These are phyloP conservation scores for Strix aluco DNA, from an alignment of 2,113 vertebrate genomes.

Conservation along the genomic window DNA sequence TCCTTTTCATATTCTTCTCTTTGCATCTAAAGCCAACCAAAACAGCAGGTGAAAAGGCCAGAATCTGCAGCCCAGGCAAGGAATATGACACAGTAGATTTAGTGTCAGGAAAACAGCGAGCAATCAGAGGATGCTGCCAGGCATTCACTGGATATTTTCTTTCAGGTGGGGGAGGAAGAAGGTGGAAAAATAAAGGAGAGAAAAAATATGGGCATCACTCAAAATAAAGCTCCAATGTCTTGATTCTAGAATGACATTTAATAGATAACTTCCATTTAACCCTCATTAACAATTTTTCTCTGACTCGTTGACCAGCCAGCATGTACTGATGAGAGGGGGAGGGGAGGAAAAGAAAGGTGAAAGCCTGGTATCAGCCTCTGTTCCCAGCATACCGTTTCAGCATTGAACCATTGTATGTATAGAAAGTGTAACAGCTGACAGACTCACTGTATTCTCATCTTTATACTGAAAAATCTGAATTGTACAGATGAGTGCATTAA, in stretches of 20 bases:
- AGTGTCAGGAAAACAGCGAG: constrained; percentile 76
- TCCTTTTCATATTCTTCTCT: constrained; percentile 76
- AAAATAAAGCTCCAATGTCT: constrained; percentile 57
- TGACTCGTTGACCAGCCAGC: constrained; percentile 74
- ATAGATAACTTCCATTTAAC: constrained; percentile 76
- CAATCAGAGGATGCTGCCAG: constrained; percentile 69
- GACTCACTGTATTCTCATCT: neutral
- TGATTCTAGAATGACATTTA: constrained; percentile 70
- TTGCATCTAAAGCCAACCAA: constrained; percentile 79
- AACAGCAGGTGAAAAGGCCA: constrained; percentile 80
- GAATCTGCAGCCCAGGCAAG: constrained; percentile 77
- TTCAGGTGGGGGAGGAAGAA: constrained; percentile 35
- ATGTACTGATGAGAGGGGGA: neutral
- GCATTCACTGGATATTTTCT: constrained; percentile 54
- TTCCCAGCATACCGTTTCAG: constrained; percentile 31
- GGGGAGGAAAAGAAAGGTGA: constrained; percentile 33
- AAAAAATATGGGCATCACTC: constrained; percentile 50
- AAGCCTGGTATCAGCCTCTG: constrained; percentile 45
- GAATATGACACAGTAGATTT: constrained; percentile 73
- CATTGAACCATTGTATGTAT: neutral
- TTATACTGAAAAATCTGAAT: constrained; percentile 11
- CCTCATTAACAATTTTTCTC: constrained; percentile 80
- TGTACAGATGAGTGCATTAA: neutral
- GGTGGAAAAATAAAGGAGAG: constrained; percentile 27
- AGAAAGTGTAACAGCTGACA: neutral